Evolutionary conservation across 1,140 invertebrate species (phyloP).

Genomic region (Ephestia elutella): DNA sequence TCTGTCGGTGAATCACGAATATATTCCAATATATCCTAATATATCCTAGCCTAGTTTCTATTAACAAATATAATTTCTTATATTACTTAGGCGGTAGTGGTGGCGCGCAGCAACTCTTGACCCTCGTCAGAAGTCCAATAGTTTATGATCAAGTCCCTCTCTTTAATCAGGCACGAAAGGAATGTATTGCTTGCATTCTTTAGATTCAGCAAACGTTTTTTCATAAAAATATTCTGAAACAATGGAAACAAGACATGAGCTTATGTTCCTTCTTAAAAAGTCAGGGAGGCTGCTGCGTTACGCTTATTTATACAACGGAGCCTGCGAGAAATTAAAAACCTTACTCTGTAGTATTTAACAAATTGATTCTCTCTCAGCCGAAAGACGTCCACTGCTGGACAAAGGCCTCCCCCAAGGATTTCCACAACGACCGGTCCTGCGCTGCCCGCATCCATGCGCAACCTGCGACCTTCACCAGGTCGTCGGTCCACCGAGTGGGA

Average conservation of each 20-base stretch:
- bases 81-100: conserved; percentile 12
- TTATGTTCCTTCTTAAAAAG: too few species aligned
- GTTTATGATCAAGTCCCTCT: conserved; percentile 51
- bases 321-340: too few species aligned
- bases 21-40: not conserved
- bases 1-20: not conserved
- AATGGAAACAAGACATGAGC: conserved; percentile 8
- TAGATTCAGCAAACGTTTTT: conserved; percentile 54
- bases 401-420: too few species aligned
- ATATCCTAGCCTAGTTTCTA: not conserved
- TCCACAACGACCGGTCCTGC: too few species aligned
- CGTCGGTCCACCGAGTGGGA: too few species aligned
- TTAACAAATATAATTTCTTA: not conserved
- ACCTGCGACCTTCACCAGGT: too few species aligned
- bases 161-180: conserved; percentile 44
- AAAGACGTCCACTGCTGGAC: too few species aligned
- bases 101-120: conserved; percentile 41
- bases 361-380: too few species aligned
- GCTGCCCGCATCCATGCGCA: too few species aligned
- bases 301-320: too few species aligned
- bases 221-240: conserved; percentile 52
- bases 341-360: too few species aligned
- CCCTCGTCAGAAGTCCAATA: conserved; percentile 62
- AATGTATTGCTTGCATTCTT: conserved; percentile 42
- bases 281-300: too few species aligned